Percentiles rank a stretch among this genome's conserved stretches.
Conservation (phyloP, 2,113 vertebrate species). For the Ia io region DNA sequence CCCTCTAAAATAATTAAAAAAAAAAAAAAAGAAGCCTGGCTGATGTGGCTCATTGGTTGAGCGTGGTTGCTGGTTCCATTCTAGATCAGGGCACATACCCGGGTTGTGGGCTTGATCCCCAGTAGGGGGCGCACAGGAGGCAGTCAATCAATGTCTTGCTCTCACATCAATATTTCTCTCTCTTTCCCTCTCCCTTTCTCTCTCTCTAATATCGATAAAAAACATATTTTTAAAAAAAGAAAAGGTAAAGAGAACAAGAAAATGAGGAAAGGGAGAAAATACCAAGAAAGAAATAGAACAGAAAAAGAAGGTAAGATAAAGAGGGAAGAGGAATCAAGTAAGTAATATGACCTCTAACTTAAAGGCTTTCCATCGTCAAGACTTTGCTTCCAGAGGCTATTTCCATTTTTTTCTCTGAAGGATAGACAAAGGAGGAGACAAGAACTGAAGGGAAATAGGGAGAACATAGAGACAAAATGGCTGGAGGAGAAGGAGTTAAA, state of each 20-base stretch:
- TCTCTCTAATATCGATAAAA: too few relatives aligned
- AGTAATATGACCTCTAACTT: neutral
- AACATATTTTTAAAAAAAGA: too few relatives aligned
- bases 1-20: too few relatives aligned
- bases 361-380: neutral
- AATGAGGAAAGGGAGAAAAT: neutral
- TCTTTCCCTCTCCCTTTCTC: too few relatives aligned
- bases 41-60: too few relatives aligned
- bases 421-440: neutral
- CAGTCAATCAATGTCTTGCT: too few relatives aligned
- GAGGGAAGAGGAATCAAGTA: neutral
- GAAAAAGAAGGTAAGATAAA: neutral
- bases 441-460: neutral
- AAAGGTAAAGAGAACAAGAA: neutral
- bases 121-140: too few relatives aligned
- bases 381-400: neutral
- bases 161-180: too few relatives aligned
- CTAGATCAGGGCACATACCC: too few relatives aligned
- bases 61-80: too few relatives aligned
- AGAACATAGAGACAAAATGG: neutral
- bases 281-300: neutral
- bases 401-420: neutral
- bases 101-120: too few relatives aligned
- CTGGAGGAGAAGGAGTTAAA: neutral
- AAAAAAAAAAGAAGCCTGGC: too few relatives aligned